Evolutionary conservation across 1,140 invertebrate species (phyloP).

Genomic region (Drosophila takahashii): DNA sequence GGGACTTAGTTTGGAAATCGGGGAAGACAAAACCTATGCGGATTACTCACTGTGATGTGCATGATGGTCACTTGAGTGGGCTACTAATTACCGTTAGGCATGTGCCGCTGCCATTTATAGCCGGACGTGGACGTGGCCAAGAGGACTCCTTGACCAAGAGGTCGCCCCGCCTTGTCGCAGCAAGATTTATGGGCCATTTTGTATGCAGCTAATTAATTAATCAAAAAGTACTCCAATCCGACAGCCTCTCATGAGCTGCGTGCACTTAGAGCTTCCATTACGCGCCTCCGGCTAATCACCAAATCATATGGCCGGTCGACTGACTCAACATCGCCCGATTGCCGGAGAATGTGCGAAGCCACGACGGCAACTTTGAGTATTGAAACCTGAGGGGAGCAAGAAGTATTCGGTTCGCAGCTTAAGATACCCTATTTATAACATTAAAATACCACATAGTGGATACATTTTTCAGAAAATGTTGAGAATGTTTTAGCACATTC

Average conservation of each 20-base stretch:
- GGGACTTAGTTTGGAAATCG: neutral
- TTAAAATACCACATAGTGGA: no score
- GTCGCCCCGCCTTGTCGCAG: conserved; percentile 18
- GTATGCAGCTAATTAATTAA: conserved; percentile 66
- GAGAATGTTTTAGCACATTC: no score
- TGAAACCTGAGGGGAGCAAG: conserved; percentile 18
- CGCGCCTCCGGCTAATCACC: conserved; percentile 63
- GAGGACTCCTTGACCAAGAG: conserved; percentile 51
- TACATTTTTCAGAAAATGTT: no score
- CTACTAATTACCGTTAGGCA: conserved; percentile 54
- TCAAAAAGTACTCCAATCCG: conserved; percentile 62
- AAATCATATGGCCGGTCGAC: conserved; percentile 27
- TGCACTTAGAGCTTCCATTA: conserved; percentile 72
- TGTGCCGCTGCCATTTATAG: conserved; percentile 47
- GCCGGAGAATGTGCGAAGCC: conserved; percentile 28
- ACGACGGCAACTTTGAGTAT: conserved; percentile 28
- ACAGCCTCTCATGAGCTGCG: conserved; percentile 31
- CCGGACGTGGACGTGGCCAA: conserved; percentile 1
- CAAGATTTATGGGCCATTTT: conserved; percentile 44
- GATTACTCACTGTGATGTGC: conserved; percentile 42
- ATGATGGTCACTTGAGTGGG: conserved; percentile 48
- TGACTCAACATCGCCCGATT: conserved; percentile 21
- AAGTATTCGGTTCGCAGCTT: neutral
- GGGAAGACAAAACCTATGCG: neutral
- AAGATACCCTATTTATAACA: conserved; percentile 8